Base-by-base conservation (phyloP, 2,888 invertebrate genomes). In the Gymnocheta viridis region DNA sequence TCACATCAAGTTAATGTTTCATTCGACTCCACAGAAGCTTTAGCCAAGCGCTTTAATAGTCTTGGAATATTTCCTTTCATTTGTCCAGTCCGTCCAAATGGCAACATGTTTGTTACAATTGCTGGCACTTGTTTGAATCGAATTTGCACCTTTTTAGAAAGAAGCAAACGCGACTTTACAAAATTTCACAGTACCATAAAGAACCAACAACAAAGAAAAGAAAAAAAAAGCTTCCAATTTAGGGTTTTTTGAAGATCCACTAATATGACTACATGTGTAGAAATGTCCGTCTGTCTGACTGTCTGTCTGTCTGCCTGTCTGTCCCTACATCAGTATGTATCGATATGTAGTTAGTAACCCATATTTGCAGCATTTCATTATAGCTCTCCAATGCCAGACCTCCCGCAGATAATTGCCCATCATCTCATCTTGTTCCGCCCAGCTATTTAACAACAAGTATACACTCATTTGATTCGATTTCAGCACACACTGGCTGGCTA, bases 401-500 rank as follows among this genome's bases (percentile, higher is more conserved):
- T 90, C 91, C 91, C 91, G 90, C 89, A 89, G 91, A 90, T 91
- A 91, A 91, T 91, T 91, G 91, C 90, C 89, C 90, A 89, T 90
- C 91, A 91, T 89, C 89, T 89, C 90, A 89, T 91, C 90, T 89
- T 89, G 91, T 90, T 89, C 90, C 91, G 91, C 91, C 91, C 90
- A 90, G 89, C 89, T 90, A 89, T 90, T 90, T 90, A 90, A 88
- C 88, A 88, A 88, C 88, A 83, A 89, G 88, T 77, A 72, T 81
- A 80, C 81, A 88, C 73, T 81, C 80, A 83, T 78, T 78, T 66
- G 79, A 84, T 72, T 81, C 76, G 83, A 84, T 72, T 77, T 51
- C 66, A 72, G 76, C 51, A 74, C 79, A 62, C 79, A 81, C 83
- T 82, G 82, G 73, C 64, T 69, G 62, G 27, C 29, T 66, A 32